A percentile compares a stretch with the other conserved stretches of the same genome.
Evolutionary conservation across 2,113 vertebrate genomes (phyloP).

Genomic region (Clarias magur): DNA sequence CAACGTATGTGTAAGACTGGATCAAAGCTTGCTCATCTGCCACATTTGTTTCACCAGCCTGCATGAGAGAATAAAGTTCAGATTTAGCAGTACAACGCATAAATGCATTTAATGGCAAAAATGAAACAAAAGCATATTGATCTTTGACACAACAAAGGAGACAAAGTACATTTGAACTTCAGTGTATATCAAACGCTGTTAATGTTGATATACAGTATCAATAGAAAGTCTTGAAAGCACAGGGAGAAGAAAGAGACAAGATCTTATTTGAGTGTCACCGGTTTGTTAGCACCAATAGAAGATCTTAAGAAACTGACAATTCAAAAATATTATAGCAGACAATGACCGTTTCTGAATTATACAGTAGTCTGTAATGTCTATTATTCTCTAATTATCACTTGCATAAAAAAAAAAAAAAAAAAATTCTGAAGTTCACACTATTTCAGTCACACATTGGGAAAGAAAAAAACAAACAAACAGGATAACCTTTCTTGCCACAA

Average conservation of each 20-base stretch:
- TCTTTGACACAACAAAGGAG: not conserved
- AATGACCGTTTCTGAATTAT: not conserved
- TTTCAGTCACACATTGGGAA: constrained; percentile 56
- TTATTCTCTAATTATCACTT: no score
- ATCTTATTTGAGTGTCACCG: not conserved
- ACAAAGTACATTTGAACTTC: constrained; percentile 67
- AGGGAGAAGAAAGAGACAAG: not conserved
- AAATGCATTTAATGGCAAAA: not conserved
- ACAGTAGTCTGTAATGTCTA: not conserved
- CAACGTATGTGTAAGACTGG: constrained; percentile 95
- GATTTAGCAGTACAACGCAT: not conserved
- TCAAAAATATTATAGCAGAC: not conserved
- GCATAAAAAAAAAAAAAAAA: not conserved
- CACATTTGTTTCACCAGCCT: constrained; percentile 84
- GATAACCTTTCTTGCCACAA: constrained; percentile 43
- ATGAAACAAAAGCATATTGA: not conserved
- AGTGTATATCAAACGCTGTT: constrained; percentile 71
- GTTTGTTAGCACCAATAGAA: not conserved
- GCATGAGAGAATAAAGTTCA: constrained; percentile 46
- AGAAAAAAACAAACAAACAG: not conserved
- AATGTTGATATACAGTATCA: not conserved
- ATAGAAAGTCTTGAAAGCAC: not conserved
- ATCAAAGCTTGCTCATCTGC: constrained; percentile 94
- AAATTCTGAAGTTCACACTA: constrained; percentile 47
- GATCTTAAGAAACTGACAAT: not conserved